phyloP scores from a whole-genome alignment of 2,797 vertebrate genomes.

The Neomorphus geoffroyi region DNA sequence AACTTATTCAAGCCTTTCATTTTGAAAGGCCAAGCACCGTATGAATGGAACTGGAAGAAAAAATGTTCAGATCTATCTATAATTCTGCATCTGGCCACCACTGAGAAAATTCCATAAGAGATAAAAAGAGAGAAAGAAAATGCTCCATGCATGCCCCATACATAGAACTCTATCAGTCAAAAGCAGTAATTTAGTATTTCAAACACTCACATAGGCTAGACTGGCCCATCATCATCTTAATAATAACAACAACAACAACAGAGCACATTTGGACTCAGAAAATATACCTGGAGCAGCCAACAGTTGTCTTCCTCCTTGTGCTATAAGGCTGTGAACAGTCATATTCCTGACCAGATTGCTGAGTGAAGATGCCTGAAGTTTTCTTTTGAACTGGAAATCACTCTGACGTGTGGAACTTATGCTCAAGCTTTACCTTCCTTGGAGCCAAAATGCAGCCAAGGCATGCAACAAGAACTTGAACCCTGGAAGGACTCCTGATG shows the following conservation, averaged over 20 bases:
- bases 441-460: background rate
- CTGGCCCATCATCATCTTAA: background rate
- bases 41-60: background rate
- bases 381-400: background rate
- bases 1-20: background rate
- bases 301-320: background rate
- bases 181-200: background rate
- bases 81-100: background rate
- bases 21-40: background rate
- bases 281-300: background rate
- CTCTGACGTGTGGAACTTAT: background rate
- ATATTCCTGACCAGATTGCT: background rate
- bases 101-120: background rate
- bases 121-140: background rate
- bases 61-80: background rate
- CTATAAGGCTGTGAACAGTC: background rate
- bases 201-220: background rate
- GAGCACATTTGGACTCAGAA: background rate
- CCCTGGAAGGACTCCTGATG: background rate
- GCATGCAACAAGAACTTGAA: background rate
- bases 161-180: background rate
- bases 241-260: too few relatives aligned
- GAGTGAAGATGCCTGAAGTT: background rate
- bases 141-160: rapidly evolving
- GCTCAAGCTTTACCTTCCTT: background rate